These are phyloP conservation scores for Halcyon chelicuti DNA, from an alignment of 2,797 vertebrate genomes.

Conservation along the genomic window DNA sequence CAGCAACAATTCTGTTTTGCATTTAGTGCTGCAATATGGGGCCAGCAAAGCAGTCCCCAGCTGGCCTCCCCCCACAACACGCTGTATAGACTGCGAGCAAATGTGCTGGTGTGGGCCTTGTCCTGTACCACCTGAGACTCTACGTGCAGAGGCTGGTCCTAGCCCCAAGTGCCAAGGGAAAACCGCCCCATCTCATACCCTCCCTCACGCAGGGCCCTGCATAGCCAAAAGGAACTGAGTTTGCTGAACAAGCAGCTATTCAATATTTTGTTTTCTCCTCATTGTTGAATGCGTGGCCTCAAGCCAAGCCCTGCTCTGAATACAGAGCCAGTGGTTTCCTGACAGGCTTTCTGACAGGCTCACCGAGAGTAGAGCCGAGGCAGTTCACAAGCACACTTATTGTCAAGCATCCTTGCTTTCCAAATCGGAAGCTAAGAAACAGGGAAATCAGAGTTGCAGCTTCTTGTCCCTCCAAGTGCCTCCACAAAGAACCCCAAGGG, in stretches of 20 bases:
- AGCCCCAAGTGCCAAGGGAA: background rate
- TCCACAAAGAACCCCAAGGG: background rate
- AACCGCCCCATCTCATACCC: background rate
- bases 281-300: constrained; percentile 23
- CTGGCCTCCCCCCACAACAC: background rate
- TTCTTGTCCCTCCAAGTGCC: background rate
- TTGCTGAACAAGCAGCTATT: constrained; percentile 71
- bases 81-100: background rate
- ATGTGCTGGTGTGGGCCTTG: background rate
- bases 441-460: background rate
- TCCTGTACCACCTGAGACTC: background rate
- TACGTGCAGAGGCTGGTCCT: background rate
- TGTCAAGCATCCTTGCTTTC: background rate
- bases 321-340: constrained; percentile 52
- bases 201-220: background rate
- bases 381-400: background rate
- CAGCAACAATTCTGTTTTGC: background rate
- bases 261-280: constrained; percentile 70
- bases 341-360: background rate
- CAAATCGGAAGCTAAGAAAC: background rate
- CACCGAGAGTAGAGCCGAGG: background rate
- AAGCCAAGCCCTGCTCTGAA: constrained; percentile 62
- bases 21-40: background rate
- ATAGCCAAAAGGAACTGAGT: background rate
- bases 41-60: background rate